These are phyloP conservation scores for Artibeus jamaicensis DNA, from an alignment of 2,797 vertebrate species.

Conservation along the genomic window DNA sequence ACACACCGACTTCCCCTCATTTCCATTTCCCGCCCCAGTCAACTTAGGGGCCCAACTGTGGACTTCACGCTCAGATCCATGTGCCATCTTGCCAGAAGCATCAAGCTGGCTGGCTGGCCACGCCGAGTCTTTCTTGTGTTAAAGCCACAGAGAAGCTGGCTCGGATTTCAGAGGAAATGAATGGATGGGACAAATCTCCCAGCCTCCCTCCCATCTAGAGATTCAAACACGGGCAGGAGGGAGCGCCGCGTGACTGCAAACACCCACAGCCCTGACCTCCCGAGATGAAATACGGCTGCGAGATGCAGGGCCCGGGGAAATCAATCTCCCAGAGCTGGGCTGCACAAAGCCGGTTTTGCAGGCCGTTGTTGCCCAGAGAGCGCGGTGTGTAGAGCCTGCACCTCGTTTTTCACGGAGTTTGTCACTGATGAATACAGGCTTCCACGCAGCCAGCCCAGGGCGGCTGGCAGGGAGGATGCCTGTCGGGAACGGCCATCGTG, in stretches of 20 bases:
- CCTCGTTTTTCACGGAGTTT: not conserved
- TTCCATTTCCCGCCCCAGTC: not conserved
- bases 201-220: not conserved
- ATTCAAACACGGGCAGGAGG: not conserved
- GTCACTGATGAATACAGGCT: not conserved
- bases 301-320: not conserved
- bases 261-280: not conserved
- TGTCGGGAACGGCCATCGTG: not conserved
- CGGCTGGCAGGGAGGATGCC: not conserved
- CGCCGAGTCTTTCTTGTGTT: not conserved
- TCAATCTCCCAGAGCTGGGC: not conserved
- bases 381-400: not conserved
- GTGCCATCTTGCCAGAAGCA: not conserved
- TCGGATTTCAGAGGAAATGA: not conserved
- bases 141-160: not conserved
- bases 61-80: accelerated
- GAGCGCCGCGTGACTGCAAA: too few relatives aligned
- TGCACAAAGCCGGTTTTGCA: not conserved
- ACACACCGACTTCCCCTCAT: too few relatives aligned
- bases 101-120: not conserved
- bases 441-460: not conserved
- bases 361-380: not conserved
- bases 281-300: not conserved
- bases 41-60: not conserved
- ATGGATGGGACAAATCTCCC: not conserved